A percentile compares a stretch with the other conserved stretches of the same genome.
phyloP scores from a whole-genome alignment of 2,888 invertebrate genomes.

The Nowickia ferox region DNA sequence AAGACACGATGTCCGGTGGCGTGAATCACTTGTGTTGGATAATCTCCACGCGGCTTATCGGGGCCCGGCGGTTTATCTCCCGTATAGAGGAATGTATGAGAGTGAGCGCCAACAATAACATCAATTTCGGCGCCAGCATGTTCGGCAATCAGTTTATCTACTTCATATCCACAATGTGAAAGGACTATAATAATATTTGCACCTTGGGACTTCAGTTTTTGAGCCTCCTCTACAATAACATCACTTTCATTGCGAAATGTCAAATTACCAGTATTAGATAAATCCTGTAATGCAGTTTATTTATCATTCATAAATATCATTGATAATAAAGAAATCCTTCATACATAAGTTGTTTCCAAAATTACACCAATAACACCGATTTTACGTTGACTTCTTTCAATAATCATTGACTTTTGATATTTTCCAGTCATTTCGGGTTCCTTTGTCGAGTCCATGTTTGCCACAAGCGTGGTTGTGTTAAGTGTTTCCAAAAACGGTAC shows the following conservation, averaged over 20 bases:
- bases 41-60: constrained; percentile 85
- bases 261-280: constrained; percentile 87
- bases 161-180: constrained; percentile 91
- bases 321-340: constrained; percentile 64
- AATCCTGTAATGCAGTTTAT: constrained; percentile 83
- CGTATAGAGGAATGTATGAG: constrained; percentile 90
- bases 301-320: background rate
- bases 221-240: constrained; percentile 87
- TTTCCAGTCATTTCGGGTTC: constrained; percentile 87
- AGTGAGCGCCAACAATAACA: constrained; percentile 93
- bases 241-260: constrained; percentile 88
- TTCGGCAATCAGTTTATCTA: constrained; percentile 87
- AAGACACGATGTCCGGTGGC: constrained; percentile 84
- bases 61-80: constrained; percentile 85
- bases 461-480: constrained; percentile 87
- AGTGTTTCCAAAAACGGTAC: constrained; percentile 88
- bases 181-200: constrained; percentile 91
- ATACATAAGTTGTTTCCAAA: constrained; percentile 87
- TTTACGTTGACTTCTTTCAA: constrained; percentile 86
- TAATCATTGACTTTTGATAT: constrained; percentile 86
- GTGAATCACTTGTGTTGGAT: constrained; percentile 86
- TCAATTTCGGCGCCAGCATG: constrained; percentile 88
- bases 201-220: constrained; percentile 85
- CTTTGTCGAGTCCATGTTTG: constrained; percentile 88
- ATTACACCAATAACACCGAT: constrained; percentile 93